Base-by-base conservation (phyloP, 2,888 invertebrate species). In the Drosophila planitibia region DNA sequence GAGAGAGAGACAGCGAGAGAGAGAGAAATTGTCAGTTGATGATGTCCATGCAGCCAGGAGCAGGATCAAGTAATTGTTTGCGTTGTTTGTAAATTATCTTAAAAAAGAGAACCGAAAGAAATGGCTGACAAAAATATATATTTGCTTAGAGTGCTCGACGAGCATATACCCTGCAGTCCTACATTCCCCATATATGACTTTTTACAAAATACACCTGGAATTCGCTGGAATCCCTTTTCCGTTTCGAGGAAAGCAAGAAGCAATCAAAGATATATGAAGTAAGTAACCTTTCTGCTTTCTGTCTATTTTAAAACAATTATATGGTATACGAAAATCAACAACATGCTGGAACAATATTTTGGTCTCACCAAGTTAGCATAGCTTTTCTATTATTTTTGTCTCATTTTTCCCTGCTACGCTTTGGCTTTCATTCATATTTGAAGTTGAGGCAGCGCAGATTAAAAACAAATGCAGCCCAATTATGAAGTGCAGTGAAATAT, bases 11-110 rank as follows among this genome's bases (percentile, higher is more conserved):
- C 33, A 7, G 14, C 37, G 9, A 7, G 19, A 14, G 14, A 12
- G 19, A 39, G 6, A 10, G 37, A 7, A 85, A 89, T 87, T 89
- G 87, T 79, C 80, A 77, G 88, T 84, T 89, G 87, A 82, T 89
- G 85, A 82, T 74, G 89, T 58, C 69, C 66, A 37, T 2, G 35
- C 47, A n/a, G 49, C 44, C 37, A 53, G 33, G n/a, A 60, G 58
- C 62, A 64, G 73, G 61, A 82, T 85, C 74, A 72, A 74, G 70
- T 83, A 83, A 82, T 88, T 86, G 88, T 85, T 85, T 87, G 85
- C 81, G 76, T 47, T 25, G 25, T 16, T 47, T 87, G 78, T 70
- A 81, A 85, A 87, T 85, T 87, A 89, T 80, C 78, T 71, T 70
- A 68, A 72, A 71, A 59, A 49, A 59, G 53, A 66, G 51, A 49